Evolutionary conservation across 2,797 vertebrate genomes (phyloP).

Genomic region (Lacerta viridis): DNA sequence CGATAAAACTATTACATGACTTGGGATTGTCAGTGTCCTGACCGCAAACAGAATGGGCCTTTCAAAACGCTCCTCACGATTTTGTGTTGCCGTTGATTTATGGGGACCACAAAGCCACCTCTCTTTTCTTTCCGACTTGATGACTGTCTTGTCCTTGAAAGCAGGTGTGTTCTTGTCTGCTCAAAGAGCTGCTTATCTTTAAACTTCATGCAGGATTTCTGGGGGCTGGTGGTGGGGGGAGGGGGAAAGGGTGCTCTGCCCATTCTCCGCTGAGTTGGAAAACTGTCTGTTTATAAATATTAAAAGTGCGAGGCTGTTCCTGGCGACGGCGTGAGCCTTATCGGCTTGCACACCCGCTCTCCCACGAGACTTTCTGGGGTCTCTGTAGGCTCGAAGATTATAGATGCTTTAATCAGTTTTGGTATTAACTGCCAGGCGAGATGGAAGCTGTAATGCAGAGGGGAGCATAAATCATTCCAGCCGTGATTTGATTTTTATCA

Average conservation of each 20-base stretch:
- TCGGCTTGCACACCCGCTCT: slow-evolving; percentile 65
- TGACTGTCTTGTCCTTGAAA: slow-evolving; percentile 57
- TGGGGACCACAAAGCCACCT: not conserved
- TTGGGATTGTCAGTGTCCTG: too few relatives aligned
- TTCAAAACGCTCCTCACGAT: not conserved
- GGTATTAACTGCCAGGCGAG: slow-evolving; percentile 65
- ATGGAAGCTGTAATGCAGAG: slow-evolving; percentile 52
- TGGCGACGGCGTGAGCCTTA: slow-evolving; percentile 60
- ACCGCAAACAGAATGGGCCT: too few relatives aligned
- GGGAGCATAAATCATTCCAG: slow-evolving; percentile 64
- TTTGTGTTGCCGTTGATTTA: not conserved
- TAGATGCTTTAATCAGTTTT: slow-evolving; percentile 69
- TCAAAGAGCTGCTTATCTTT: slow-evolving; percentile 64
- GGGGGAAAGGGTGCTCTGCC: not conserved
- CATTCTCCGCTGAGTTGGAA: slow-evolving; percentile 30
- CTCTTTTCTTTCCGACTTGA: not conserved
- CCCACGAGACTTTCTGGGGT: slow-evolving; percentile 44
- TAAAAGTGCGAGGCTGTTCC: slow-evolving; percentile 56
- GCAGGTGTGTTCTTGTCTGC: slow-evolving; percentile 41
- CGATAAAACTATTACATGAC: too few relatives aligned
- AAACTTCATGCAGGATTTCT: slow-evolving; percentile 29
- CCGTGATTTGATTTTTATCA: slow-evolving; percentile 70
- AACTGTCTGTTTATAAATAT: slow-evolving; percentile 68
- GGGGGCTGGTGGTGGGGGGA: too few relatives aligned
- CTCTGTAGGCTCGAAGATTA: slow-evolving; percentile 67